Conservation (phyloP, 2,888 invertebrate genomes). For the Xestia xanthographa region DNA sequence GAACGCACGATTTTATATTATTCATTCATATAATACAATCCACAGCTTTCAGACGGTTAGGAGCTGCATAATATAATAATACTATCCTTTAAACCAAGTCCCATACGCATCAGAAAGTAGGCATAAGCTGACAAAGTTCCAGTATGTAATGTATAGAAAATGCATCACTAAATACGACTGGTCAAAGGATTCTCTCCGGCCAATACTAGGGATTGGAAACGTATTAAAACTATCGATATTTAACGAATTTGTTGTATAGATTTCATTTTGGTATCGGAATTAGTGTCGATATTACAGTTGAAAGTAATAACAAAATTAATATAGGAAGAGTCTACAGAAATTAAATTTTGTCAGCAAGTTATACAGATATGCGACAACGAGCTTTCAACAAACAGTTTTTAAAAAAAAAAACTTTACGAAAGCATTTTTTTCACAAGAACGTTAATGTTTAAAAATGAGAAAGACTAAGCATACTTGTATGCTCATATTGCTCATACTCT, state of each 20-base stretch:
- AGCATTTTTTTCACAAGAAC: too few species aligned
- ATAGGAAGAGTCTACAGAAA: not conserved
- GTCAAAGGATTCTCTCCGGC: constrained; percentile 53
- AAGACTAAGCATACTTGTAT: not conserved
- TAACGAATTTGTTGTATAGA: not conserved
- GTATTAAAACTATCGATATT: constrained; percentile 31
- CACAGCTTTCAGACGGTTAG: constrained; percentile 13
- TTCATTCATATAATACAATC: constrained; percentile 34
- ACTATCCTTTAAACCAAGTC: constrained; percentile 5
- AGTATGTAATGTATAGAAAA: constrained; percentile 44
- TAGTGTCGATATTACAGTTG: not conserved
- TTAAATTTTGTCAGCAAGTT: not conserved
- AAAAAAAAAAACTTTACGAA: not conserved
- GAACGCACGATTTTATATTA: constrained; percentile 18
- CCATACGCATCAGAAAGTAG: constrained; percentile 5
- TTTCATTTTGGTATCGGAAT: not conserved
- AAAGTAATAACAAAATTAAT: not conserved
- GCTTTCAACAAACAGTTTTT: not conserved
- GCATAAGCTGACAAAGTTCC: constrained; percentile 10
- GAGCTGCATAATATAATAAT: constrained; percentile 21
- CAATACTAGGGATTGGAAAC: constrained; percentile 48
- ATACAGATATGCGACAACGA: not conserved
- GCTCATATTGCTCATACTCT: not conserved
- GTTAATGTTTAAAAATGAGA: not conserved
- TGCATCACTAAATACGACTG: constrained; percentile 51